These are phyloP conservation scores for Papilio glaucus DNA, from an alignment of 1,140 invertebrate genomes.

Conservation along the genomic window DNA sequence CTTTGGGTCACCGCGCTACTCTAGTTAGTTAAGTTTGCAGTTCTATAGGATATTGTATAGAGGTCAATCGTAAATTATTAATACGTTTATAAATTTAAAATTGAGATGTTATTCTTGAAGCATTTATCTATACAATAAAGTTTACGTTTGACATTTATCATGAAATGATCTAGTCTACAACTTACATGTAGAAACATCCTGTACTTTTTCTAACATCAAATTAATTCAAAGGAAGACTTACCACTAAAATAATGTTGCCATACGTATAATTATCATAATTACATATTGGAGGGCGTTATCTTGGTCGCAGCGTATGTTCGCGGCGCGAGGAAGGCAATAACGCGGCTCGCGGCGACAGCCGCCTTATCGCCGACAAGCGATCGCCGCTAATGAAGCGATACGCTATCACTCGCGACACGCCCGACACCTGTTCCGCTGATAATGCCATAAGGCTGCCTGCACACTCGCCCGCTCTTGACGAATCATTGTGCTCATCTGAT, in stretches of 20 bases:
- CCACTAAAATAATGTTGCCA: background rate
- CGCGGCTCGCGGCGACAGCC: background rate
- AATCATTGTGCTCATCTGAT: background rate
- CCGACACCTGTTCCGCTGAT: constrained; percentile 49
- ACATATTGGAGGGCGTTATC: constrained; percentile 10
- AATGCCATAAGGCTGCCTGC: constrained; percentile 36
- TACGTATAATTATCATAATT: constrained; percentile 12
- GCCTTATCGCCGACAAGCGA: constrained; percentile 38
- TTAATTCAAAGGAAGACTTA: background rate
- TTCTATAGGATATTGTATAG: too few relatives aligned
- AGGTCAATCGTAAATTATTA: too few relatives aligned
- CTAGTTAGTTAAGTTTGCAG: too few relatives aligned
- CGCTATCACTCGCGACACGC: constrained; percentile 43
- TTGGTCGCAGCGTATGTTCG: background rate
- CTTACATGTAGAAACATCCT: too few relatives aligned
- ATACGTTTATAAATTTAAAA: too few relatives aligned
- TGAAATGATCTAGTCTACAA: too few relatives aligned
- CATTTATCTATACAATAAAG: too few relatives aligned
- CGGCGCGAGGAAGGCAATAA: background rate
- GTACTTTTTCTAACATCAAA: background rate
- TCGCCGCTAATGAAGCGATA: constrained; percentile 45
- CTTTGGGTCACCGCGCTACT: too few relatives aligned
- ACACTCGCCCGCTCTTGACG: background rate
- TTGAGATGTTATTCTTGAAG: too few relatives aligned
- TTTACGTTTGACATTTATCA: too few relatives aligned